Conservation (phyloP, 2,113 vertebrate genomes). For the Sebastes fasciatus region DNA sequence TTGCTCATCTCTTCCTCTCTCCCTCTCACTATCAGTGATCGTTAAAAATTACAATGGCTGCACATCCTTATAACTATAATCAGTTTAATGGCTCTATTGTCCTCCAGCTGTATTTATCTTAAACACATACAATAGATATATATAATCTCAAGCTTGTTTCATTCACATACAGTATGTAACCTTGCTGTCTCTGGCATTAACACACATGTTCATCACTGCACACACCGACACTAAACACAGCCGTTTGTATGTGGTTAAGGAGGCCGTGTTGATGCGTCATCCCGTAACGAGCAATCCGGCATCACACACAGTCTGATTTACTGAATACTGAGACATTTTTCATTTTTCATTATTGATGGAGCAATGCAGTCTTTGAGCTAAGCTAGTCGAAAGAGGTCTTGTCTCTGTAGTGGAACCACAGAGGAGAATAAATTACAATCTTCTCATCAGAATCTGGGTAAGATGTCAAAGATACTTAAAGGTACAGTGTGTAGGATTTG, state of each 20-base stretch:
- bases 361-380: background rate
- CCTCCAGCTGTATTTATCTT: background rate
- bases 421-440: background rate
- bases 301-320: background rate
- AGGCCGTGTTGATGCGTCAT: background rate
- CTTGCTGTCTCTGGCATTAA: background rate
- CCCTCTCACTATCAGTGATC: slow-evolving; percentile 35
- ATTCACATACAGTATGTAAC: background rate
- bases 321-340: background rate
- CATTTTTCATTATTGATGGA: background rate
- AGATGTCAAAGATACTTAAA: background rate
- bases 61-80: slow-evolving; percentile 27
- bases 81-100: slow-evolving; percentile 31
- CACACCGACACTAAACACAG: background rate
- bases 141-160: background rate
- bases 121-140: background rate
- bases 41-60: slow-evolving; percentile 21
- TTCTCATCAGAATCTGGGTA: background rate
- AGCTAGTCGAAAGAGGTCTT: background rate
- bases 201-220: background rate
- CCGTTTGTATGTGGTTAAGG: background rate
- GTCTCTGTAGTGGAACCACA: background rate
- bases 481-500: no score
- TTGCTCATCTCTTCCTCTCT: slow-evolving; percentile 1
- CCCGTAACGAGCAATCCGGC: background rate